Conservation (phyloP, 2,113 vertebrate genomes). For the Eptatretus burgeri region DNA sequence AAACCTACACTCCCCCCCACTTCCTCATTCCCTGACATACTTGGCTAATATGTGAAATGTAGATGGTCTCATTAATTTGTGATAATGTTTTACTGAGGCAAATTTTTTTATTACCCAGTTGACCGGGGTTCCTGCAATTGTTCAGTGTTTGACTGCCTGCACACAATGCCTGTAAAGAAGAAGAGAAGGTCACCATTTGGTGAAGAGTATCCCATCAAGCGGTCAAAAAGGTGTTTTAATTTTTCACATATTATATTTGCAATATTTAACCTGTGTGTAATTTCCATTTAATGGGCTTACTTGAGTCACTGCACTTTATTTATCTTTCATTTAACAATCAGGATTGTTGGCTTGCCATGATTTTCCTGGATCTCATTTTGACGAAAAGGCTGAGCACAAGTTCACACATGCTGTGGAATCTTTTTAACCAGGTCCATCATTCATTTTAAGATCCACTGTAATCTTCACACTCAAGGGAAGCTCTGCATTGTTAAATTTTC, state of each 20-base stretch:
- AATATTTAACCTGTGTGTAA: background rate
- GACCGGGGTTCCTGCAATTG: constrained; percentile 2
- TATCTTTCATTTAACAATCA: background rate
- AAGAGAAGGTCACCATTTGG: constrained; percentile 4
- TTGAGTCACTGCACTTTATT: background rate
- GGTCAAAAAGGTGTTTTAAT: background rate
- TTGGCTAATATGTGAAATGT: too few species aligned
- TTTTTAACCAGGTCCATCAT: too few species aligned
- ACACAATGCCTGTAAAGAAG: constrained; percentile 6
- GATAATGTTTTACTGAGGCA: too few species aligned
- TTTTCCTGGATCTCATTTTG: background rate
- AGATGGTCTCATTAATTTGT: too few species aligned
- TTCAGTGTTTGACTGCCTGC: background rate
- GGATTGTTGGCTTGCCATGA: background rate
- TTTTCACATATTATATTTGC: background rate
- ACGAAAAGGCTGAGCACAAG: background rate
- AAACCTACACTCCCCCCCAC: too few species aligned
- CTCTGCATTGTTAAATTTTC: too few species aligned
- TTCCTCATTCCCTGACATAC: too few species aligned
- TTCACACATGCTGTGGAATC: background rate
- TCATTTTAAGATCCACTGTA: too few species aligned
- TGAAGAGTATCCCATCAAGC: background rate
- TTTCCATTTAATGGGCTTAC: background rate
- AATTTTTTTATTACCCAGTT: background rate
- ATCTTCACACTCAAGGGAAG: too few species aligned